phyloP scores from a whole-genome alignment of 2,888 invertebrate genomes.

The Aplocera efformata region DNA sequence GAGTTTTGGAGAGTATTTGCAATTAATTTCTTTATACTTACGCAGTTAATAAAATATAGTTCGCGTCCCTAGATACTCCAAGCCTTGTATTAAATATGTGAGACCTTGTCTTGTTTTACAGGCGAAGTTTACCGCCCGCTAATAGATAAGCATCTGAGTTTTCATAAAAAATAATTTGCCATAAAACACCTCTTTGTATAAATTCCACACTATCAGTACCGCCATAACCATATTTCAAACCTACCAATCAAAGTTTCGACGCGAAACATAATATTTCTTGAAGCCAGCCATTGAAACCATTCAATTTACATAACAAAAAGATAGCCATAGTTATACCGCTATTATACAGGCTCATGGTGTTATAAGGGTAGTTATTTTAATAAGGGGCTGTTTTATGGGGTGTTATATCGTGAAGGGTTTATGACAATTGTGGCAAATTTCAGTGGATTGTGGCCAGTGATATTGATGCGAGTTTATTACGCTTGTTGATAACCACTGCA shows the following conservation, averaged over 20 bases:
- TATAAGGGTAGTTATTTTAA: slow-evolving; percentile 27
- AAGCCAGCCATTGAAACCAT: slow-evolving; percentile 28
- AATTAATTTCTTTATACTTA: no score
- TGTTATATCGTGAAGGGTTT: slow-evolving; percentile 27
- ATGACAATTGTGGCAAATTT: slow-evolving; percentile 25
- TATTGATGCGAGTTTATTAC: slow-evolving; percentile 7
- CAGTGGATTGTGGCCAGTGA: slow-evolving; percentile 13
- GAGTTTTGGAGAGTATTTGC: no score
- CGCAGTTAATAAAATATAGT: no score
- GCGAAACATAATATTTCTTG: slow-evolving; percentile 5
- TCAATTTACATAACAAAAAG: slow-evolving; percentile 45
- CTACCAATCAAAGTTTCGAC: slow-evolving; percentile 5
- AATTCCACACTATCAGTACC: not conserved
- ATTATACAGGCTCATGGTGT: slow-evolving; percentile 23
- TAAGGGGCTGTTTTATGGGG: slow-evolving; percentile 28
- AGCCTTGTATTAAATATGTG: no score
- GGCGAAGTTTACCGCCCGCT: no score
- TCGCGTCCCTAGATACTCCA: no score
- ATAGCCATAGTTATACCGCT: slow-evolving; percentile 30
- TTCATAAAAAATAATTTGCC: no score
- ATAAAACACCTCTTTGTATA: no score
- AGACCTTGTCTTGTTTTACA: no score
- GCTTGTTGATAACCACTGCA: not conserved
- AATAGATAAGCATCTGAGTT: no score
- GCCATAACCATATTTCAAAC: slow-evolving; percentile 4